A percentile compares a stretch with the other conserved stretches of the same genome.
Conservation (phyloP, 2,113 vertebrate species). For the Pseudolaguvia tuberculata region DNA sequence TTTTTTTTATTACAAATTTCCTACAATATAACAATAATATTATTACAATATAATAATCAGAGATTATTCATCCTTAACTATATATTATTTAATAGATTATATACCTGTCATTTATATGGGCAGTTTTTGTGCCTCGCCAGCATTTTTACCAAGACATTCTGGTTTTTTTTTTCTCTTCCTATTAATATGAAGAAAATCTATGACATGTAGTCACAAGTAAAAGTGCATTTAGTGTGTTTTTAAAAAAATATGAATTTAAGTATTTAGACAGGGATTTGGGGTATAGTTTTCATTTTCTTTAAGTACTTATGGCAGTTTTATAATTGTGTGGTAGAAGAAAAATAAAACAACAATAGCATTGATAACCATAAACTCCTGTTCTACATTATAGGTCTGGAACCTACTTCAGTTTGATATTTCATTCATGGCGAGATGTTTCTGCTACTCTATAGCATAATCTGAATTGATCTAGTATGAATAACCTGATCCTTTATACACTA, state of each 20-base stretch:
- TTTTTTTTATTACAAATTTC: not conserved
- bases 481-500: too few relatives aligned
- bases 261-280: not conserved
- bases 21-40: not conserved
- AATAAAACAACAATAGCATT: too few relatives aligned
- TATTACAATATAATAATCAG: too few relatives aligned
- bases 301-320: too few relatives aligned
- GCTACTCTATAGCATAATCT: too few relatives aligned
- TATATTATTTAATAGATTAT: constrained; percentile 14
- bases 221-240: not conserved
- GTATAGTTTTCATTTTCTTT: not conserved
- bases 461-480: too few relatives aligned
- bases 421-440: too few relatives aligned
- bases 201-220: not conserved
- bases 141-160: not conserved
- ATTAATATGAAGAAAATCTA: not conserved
- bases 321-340: too few relatives aligned
- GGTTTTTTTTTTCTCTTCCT: not conserved
- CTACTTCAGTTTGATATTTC: not conserved
- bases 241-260: not conserved
- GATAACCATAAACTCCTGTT: not conserved
- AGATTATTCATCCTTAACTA: not conserved
- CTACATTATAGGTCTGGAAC: not conserved
- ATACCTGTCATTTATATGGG: not conserved
- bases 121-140: not conserved